A percentile compares a stretch with the other conserved stretches of the same genome.
These are phyloP conservation scores for Pterobdella sp. DNA, from an alignment of 2,888 invertebrate species.

Conservation along the genomic window DNA sequence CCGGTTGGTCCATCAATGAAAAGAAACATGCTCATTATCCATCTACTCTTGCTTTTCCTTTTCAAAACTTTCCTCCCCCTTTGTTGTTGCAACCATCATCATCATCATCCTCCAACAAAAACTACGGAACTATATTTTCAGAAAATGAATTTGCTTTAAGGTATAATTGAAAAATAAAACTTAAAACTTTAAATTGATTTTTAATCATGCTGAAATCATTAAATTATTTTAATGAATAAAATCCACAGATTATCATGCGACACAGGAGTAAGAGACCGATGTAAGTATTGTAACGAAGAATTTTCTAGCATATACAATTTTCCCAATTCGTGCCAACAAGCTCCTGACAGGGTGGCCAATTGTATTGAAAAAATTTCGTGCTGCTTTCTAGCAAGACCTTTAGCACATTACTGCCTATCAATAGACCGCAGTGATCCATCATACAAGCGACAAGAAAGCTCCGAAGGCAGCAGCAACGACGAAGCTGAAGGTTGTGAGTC, in stretches of 20 bases:
- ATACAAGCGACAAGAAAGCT: slow-evolving; percentile 67
- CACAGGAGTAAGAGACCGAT: slow-evolving; percentile 43
- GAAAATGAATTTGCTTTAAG: slow-evolving; percentile 6
- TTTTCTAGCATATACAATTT: slow-evolving; percentile 75
- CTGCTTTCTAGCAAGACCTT: slow-evolving; percentile 76
- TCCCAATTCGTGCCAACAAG: slow-evolving; percentile 65
- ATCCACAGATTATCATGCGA: neutral
- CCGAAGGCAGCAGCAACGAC: slow-evolving; percentile 52
- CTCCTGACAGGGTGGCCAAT: slow-evolving; percentile 69
- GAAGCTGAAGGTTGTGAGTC: neutral
- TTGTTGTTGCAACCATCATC: neutral
- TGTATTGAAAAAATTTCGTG: slow-evolving; percentile 76
- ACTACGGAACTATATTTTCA: neutral
- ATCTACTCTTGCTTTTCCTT: neutral
- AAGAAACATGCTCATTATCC: slow-evolving; percentile 14
- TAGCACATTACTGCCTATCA: slow-evolving; percentile 86
- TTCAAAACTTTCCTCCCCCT: neutral
- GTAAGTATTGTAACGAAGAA: slow-evolving; percentile 54
- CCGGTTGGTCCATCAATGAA: neutral
- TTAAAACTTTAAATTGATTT: too few species aligned
- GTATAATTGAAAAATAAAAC: too few species aligned
- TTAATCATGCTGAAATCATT: too few species aligned
- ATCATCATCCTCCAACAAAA: slow-evolving; percentile 2
- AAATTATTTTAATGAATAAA: neutral
- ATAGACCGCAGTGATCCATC: slow-evolving; percentile 72